phyloP scores from a whole-genome alignment of 30 jellyfish, hydroid and myxozoan species.

The Turritopsis rubra region DNA sequence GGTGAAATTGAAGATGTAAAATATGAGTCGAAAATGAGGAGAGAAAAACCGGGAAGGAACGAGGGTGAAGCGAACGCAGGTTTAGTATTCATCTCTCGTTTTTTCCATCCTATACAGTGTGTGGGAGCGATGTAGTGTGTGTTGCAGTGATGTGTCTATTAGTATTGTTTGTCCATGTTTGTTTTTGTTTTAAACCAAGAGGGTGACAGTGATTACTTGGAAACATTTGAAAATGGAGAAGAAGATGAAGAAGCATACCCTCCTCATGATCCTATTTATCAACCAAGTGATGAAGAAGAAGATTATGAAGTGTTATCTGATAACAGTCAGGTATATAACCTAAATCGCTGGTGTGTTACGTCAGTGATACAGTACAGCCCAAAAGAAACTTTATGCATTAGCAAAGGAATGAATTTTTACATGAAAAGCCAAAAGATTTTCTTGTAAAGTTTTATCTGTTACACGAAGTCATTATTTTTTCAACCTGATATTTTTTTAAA shows the following conservation, averaged over 20 bases:
- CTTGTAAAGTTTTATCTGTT: no score
- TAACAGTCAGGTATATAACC: not conserved
- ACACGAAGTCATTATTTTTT: no score
- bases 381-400: no score
- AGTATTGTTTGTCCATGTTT: no score
- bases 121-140: not conserved
- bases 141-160: not conserved
- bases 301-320: not conserved
- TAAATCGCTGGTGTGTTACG: no score
- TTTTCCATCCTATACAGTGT: no score
- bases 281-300: not conserved
- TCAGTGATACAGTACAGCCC: no score
- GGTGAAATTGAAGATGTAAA: not conserved
- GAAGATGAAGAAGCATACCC: not conserved
- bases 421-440: no score
- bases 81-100: not conserved
- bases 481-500: no score
- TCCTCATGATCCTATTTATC: constrained; percentile 10
- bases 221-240: not conserved
- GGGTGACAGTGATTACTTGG: not conserved
- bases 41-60: not conserved
- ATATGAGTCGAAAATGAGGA: not conserved
- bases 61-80: not conserved
- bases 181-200: not conserved
- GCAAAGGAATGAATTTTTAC: no score